phyloP scores from a whole-genome alignment of 2,888 invertebrate species.

The Celastrina argiolus region DNA sequence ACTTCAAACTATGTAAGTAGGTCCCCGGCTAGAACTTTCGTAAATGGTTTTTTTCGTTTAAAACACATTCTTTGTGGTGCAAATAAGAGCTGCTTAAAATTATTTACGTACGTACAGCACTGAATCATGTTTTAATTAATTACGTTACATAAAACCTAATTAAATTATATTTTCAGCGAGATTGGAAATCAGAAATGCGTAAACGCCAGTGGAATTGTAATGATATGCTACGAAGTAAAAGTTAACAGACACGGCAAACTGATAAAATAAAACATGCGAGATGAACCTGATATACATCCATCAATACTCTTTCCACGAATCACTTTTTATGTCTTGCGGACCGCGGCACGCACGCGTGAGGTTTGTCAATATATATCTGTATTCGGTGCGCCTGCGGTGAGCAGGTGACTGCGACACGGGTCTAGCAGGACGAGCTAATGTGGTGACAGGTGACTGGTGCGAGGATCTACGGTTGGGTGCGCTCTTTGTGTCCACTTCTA shows the following conservation, averaged over 20 bases:
- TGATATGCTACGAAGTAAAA: constrained; percentile 16
- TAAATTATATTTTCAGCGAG: constrained; percentile 6
- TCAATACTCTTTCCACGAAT: constrained; percentile 40
- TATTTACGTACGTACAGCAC: not conserved
- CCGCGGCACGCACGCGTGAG: not conserved
- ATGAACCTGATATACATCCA: constrained; percentile 64
- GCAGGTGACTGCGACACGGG: not conserved
- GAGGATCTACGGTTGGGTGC: constrained; percentile 66
- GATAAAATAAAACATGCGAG: constrained; percentile 24
- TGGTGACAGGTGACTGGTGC: constrained; percentile 35
- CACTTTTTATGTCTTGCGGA: constrained; percentile 6
- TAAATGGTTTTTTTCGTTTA: not conserved
- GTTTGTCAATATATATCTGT: not conserved
- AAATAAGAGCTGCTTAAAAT: not conserved
- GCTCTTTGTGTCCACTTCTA: constrained; percentile 53
- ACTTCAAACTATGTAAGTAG: not conserved
- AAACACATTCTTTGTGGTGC: not conserved
- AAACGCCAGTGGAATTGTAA: constrained; percentile 20
- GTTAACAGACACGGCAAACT: constrained; percentile 11
- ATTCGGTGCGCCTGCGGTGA: not conserved
- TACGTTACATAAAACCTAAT: not conserved
- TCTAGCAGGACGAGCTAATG: not conserved
- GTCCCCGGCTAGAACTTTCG: not conserved
- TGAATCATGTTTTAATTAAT: not conserved
- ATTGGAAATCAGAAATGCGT: constrained; percentile 18